Percentiles rank a stretch among this genome's conserved stretches.
phyloP scores from a whole-genome alignment of 1,140 invertebrate species.

The Drosophila parabipectinata region DNA sequence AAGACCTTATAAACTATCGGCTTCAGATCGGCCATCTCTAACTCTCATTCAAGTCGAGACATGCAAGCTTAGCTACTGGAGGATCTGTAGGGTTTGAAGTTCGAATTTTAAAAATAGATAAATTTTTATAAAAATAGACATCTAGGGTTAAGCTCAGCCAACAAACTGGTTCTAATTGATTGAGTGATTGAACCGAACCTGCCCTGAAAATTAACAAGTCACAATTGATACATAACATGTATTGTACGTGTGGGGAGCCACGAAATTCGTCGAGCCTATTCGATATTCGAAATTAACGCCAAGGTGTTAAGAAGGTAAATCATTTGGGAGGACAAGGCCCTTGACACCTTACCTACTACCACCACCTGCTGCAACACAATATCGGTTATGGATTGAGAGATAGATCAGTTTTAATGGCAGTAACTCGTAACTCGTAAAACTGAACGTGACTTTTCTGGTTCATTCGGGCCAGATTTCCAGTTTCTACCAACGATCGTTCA shows the following conservation, averaged over 20 bases:
- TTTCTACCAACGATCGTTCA: slow-evolving; percentile 27
- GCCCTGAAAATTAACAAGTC: slow-evolving; percentile 73
- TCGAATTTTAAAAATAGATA: no score
- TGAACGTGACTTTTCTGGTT: slow-evolving; percentile 15
- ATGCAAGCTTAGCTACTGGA: no score
- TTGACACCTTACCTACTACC: neutral
- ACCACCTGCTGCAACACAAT: neutral
- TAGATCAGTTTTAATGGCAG: slow-evolving; percentile 21
- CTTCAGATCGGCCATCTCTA: no score
- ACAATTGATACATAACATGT: slow-evolving; percentile 55
- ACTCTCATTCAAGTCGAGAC: no score
- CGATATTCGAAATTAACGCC: slow-evolving; percentile 31
- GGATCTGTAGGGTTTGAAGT: no score
- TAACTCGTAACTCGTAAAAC: slow-evolving; percentile 11
- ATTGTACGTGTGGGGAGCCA: slow-evolving; percentile 33
- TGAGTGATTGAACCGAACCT: slow-evolving; percentile 56
- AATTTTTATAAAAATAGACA: no score
- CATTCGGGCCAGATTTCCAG: slow-evolving; percentile 18
- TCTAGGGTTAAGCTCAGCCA: neutral
- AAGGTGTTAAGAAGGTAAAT: slow-evolving; percentile 50
- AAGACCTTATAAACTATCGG: neutral
- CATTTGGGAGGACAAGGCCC: slow-evolving; percentile 39
- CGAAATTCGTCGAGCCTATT: slow-evolving; percentile 47
- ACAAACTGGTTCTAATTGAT: slow-evolving; percentile 49
- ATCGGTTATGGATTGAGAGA: slow-evolving; percentile 8